Evolutionary conservation across 2,113 vertebrate genomes (phyloP), one percentile per base, ranked within the genome.

Genomic region (Phyllostomus hastatus): DNA sequence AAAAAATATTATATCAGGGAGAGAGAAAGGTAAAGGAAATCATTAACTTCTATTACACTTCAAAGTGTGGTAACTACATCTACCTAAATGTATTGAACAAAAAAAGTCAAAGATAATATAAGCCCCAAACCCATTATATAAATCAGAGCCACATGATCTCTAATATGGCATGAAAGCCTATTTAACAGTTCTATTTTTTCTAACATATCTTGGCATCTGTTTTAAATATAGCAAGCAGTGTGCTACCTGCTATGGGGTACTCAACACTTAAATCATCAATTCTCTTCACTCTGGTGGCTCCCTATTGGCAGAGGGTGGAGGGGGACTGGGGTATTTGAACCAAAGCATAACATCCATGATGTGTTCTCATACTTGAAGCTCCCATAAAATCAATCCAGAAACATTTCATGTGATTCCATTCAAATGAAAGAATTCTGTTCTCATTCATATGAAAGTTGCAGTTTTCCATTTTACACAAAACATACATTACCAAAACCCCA

Each of bases 21-120:
- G 78, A 88, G 31, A 81, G 31, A 83, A 79, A 94, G 78, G 64
- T 70, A 86, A 88, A 93, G 50, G 52, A 80, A 70, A 92, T 70
- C 10, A 76, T 91, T 84, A 82, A 35, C 33, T 95, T 84, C 78
- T 94, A 46, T 67, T 88, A 81, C 85, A 54, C 33, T 83, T 87
- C 86, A 6, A 90, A 57, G 28, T n/a, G 2, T 2, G 84, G 4
- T 80, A 92, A 94, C 92, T 94, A 75, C 11, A 80, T 79, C 90
- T 67, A 69, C 33, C 48, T 82, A 22, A 94, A 90, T 61, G 4
- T 78, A 80, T 14, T 84, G 31, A 54, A 50, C 41, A 75, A 88
- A 94, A 70, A 67, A 91, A 92, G 43, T 79, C 54, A 94, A 92
- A 92, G 17, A 91, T 33, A 61, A 94, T 57, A 2, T 17, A 86